Conservation (phyloP, 2,113 vertebrate genomes). For the Rhinichthys klamathensis region DNA sequence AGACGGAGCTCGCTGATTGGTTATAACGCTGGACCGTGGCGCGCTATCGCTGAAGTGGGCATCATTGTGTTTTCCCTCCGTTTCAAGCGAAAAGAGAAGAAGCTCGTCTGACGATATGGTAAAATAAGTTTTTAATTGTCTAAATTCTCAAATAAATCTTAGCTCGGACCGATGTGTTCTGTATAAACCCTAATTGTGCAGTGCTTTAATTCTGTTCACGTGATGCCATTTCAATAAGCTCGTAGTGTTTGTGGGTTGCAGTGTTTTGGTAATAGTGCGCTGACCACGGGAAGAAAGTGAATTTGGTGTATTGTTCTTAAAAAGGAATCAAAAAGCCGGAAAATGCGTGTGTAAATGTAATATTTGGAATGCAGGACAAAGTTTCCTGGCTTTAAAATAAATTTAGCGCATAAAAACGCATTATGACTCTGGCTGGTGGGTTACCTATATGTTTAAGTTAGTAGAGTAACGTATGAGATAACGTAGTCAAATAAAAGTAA, state of each 20-base stretch:
- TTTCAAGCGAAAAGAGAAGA: conserved; percentile 46
- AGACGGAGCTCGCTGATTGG: conserved; percentile 51
- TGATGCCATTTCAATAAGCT: neutral
- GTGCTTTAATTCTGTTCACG: neutral
- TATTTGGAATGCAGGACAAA: neutral
- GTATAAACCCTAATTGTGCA: neutral
- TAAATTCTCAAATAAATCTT: neutral
- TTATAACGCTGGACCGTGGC: conserved; percentile 16
- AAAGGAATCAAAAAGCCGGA: neutral
- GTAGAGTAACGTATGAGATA: neutral
- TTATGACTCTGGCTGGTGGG: too few species aligned
- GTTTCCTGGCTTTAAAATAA: too few species aligned
- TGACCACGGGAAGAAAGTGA: neutral
- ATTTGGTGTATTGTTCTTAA: neutral
- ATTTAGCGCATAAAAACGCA: too few species aligned
- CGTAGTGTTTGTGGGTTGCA: neutral
- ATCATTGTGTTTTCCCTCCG: conserved; percentile 61
- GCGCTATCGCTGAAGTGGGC: conserved; percentile 33
- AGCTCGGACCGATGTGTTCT: neutral
- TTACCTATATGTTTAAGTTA: neutral
- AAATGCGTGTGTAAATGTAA: neutral
- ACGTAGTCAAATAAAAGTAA: too few species aligned
- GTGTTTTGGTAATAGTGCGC: conserved; percentile 36
- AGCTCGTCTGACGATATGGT: conserved; percentile 50
- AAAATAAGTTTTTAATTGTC: neutral